Base-by-base conservation (phyloP, 2,797 vertebrate species). In the Rhabdomys pumilio region DNA sequence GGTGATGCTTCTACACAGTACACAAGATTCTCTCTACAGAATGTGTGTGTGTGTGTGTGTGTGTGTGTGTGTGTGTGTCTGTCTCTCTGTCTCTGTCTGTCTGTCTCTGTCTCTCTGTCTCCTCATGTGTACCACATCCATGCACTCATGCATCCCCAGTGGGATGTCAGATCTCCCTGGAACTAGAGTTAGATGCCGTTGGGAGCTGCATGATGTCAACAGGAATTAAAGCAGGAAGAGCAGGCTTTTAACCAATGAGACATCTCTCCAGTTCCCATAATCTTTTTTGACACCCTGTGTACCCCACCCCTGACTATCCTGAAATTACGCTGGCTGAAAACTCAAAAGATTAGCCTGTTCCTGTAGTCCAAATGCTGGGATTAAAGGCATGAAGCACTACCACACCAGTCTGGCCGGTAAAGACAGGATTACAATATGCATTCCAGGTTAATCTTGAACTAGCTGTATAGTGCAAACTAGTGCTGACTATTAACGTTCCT, bases 1-100 rank as follows among this genome's bases (percentile, higher is more conserved):
- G 14, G 67, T 69, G 67, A n/a, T 69, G 34, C 17, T 20, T 38
- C n/a, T 72, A 72, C 67, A 69, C 17, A 19, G 15, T 9, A 1
- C 17, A 61, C 59, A 72, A 19, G 34, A n/a, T 8, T 72, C 31
- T 38, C n/a, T 38, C 17, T 38, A 72, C 17, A 72, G 17, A 0
- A 0, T 2, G 29, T 20, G n/a, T 1, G 14, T 9, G n/a, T 15
- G 4, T 0, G 9, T 26, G 50, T 50, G 41, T n/a, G n/a, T n/a
- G n/a, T n/a, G n/a, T n/a, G n/a, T n/a, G n/a, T n/a, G n/a, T n/a
- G n/a, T n/a, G n/a, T n/a, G n/a, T n/a, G n/a, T 34, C 6, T 12
- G 0, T 38, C 38, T 38, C 2, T 38, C 38, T 38, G 38, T 38
- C 38, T 38, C 38, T n/a, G n/a, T n/a, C n/a, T n/a, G n/a, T n/a